Evolutionary conservation across 2,113 vertebrate species (phyloP), one percentile per base, ranked within the genome.

Genomic region (Mus pahari): DNA sequence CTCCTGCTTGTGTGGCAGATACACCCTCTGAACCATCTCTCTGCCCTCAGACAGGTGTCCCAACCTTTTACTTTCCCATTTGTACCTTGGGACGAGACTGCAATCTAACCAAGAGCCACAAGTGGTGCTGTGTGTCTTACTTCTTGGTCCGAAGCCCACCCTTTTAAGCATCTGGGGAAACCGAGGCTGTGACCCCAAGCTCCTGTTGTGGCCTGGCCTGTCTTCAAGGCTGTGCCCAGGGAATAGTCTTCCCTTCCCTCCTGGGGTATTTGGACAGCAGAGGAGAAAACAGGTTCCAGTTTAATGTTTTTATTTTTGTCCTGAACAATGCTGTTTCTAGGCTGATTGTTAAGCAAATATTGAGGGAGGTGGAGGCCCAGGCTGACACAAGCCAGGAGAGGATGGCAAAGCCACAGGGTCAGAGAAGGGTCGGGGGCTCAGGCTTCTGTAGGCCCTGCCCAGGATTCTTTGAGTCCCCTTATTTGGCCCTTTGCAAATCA

Each of bases 261-360:
- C 70, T 66, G 39, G 87, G 92, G 94, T 95, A 94, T 96, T 95
- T 95, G 90, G 87, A 86, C n/a, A 77, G 60, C 70, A 50, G 66
- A 87, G 70, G 58, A 55, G 92, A 86, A 96, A 93, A 89, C 62
- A 58, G 90, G 39, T 24, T 75, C 68, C 33, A 60, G 91, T 58
- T 62, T 90, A 74, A 17, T 88, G 93, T 92, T 97, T 97, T 95
- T 82, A 94, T 96, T 97, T 83, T 95, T 93, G 74, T 86, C 78
- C 77, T 24, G 90, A 96, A 97, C 97, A 92, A 97, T 89, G 94
- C 89, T 0, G 28, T 94, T 97, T 97, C 96, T 86, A 92, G 68
- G 91, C 94, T 95, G 93, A 95, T 93, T 86, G 92, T 93, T 97
- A 94, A 97, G 92, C 96, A 98, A 97, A 98, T 95, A 98, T 42